phyloP scores from a whole-genome alignment of 92 coral and sea anemone species.

The Parazoanthus darwini region DNA sequence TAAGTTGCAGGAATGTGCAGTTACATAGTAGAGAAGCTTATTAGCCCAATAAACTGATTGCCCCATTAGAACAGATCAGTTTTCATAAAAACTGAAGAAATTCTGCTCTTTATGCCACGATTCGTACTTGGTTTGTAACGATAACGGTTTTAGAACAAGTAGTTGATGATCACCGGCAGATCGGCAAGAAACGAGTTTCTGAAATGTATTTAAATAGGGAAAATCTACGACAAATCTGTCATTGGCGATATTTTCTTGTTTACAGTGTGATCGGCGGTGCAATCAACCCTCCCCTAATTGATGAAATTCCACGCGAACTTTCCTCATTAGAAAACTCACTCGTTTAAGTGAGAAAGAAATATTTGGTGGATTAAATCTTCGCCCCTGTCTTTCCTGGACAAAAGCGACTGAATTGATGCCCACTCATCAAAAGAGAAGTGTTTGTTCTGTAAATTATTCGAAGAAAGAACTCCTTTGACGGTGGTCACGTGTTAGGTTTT shows the following conservation, averaged over 20 bases:
- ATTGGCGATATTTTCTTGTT: constrained; percentile 18
- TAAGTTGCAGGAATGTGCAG: constrained; percentile 24
- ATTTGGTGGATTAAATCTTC: constrained; percentile 20
- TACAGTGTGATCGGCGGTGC: constrained; percentile 20
- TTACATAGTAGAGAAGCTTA: background rate
- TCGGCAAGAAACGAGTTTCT: background rate
- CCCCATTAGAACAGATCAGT: constrained; percentile 8
- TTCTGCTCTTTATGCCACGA: background rate
- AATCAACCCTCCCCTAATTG: constrained; percentile 59
- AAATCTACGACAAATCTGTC: constrained; percentile 40
- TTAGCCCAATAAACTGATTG: background rate
- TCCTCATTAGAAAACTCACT: constrained; percentile 13
- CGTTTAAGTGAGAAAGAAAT: constrained; percentile 29
- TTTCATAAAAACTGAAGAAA: constrained; percentile 8
- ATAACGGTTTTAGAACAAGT: background rate
- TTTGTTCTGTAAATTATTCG: constrained; percentile 27
- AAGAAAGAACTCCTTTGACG: constrained; percentile 5
- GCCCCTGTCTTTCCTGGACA: constrained; percentile 20
- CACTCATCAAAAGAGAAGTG: constrained; percentile 1
- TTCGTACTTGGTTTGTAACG: background rate
- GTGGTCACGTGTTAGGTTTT: constrained; percentile 58
- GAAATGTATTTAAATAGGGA: background rate
- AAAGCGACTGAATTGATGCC: background rate
- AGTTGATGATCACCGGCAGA: background rate
- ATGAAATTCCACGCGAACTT: constrained; percentile 70